Base-by-base conservation (phyloP, 1,140 invertebrate species). In the Drosophila gunungcola region DNA sequence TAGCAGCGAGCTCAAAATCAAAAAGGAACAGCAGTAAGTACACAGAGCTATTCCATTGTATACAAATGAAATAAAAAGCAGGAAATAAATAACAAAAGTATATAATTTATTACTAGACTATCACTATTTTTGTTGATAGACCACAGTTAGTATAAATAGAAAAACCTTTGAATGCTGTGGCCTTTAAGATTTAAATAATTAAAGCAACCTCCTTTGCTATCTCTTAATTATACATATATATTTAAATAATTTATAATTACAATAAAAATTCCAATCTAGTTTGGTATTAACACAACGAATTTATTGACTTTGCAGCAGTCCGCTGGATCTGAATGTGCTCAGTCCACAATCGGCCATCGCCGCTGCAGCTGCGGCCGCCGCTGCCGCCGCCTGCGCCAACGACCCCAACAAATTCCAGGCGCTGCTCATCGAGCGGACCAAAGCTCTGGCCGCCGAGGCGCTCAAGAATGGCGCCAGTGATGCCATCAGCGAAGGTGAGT, bases 361-460 rank as follows among this genome's bases (percentile, higher is more conserved):
- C 55, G 83, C 86, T 51, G 90, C 90, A 27, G 90, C 91, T 0
- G 91, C 91, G 9, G 91, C 84, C 12, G 91, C 91, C 27, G 91
- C 85, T 32, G 90, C 90, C 60, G 91, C 91, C 13, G 91, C 85
- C 69, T 91, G 85, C 75, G 91, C 80, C 74, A 92, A 92, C 41
- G 91, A 92, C 70, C 95, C 93, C 86, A 97, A 97, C 92, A 95
- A 96, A 61, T 94, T 97, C 68, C 96, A 97, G 92, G 94, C 96
- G 69, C 93, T 97, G 74, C 93, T 97, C 16, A 92, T 97, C 90
- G 96, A 97, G 92, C 95, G 96, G 79, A 95, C 95, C 73, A 97
- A 97, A 90, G 94, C 94, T 27, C 88, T 96, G 45, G 51, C 96
- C 95, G 78, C 94, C 93, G 91, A 91, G 67, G 83, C 91, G 43